Evolutionary conservation across 2,888 invertebrate species (phyloP).

Genomic region (Hypselothyrea guttata): DNA sequence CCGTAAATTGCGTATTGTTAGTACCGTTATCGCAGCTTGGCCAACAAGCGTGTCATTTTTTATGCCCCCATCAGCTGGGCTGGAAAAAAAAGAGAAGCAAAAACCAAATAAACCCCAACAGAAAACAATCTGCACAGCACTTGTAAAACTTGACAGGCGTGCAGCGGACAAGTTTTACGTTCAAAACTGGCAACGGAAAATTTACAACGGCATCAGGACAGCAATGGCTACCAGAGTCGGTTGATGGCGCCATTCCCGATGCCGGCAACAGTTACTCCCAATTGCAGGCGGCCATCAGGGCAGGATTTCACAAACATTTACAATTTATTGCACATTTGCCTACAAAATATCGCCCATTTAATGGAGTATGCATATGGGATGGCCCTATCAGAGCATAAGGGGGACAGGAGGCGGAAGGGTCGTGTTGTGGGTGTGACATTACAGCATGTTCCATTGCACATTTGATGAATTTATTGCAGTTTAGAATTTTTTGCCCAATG

Average conservation of each 20-base stretch:
- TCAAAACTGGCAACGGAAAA: conserved; percentile 48
- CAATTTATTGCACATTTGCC: conserved; percentile 78
- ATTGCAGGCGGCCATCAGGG: background rate
- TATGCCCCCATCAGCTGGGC: conserved; percentile 5
- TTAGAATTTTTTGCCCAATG: conserved; percentile 78
- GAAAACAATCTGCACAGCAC: conserved; percentile 73
- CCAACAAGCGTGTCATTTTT: conserved; percentile 53
- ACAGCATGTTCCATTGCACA: conserved; percentile 80
- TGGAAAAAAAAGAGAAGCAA: no score
- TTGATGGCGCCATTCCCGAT: background rate
- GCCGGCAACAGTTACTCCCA: background rate
- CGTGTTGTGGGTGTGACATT: conserved; percentile 77
- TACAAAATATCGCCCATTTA: conserved; percentile 75
- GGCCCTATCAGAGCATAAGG: background rate
- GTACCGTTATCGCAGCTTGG: conserved; percentile 56
- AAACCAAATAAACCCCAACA: conserved; percentile 31
- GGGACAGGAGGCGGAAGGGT: conserved; percentile 2
- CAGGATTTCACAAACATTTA: conserved; percentile 67
- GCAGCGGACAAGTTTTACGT: conserved; percentile 72
- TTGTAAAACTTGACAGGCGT: conserved; percentile 76
- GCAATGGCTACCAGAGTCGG: no score
- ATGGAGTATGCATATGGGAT: conserved; percentile 62
- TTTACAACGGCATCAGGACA: conserved; percentile 42
- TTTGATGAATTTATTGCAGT: conserved; percentile 82
- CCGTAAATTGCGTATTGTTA: conserved; percentile 61